phyloP scores from a whole-genome alignment of 2,113 vertebrate species.

The Phainopepla nitens region DNA sequence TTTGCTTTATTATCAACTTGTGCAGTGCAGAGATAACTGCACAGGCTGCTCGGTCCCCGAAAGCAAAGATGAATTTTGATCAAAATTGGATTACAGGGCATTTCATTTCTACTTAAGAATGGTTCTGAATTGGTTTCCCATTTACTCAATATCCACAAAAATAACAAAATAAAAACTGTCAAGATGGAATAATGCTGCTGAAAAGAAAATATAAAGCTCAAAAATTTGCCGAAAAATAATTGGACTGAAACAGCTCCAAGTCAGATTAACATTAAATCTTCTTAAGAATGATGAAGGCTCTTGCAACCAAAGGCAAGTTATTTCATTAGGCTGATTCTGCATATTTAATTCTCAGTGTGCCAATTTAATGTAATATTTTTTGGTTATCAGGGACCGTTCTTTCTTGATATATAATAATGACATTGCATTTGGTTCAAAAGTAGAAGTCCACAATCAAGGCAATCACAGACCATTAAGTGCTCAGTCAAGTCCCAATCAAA shows the following conservation, averaged over 20 bases:
- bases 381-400: not conserved
- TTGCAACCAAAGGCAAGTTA: conserved; percentile 48
- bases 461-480: conserved; percentile 36
- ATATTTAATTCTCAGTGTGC: conserved; percentile 13
- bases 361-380: conserved; percentile 30
- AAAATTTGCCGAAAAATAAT: not conserved
- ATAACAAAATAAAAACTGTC: conserved; percentile 5
- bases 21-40: conserved; percentile 25
- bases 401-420: not conserved
- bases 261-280: conserved; percentile 63
- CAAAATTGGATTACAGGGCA: conserved; percentile 59
- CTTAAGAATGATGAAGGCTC: conserved; percentile 29
- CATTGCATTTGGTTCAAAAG: conserved; percentile 1
- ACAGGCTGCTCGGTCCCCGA: not conserved
- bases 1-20: conserved; percentile 44
- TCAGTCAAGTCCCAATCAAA: conserved; percentile 14
- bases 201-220: not conserved
- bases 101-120: conserved; percentile 62
- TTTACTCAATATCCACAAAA: conserved; percentile 41
- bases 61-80: conserved; percentile 55
- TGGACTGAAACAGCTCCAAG: conserved; percentile 30
- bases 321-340: conserved; percentile 56
- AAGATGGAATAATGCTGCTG: conserved; percentile 40
- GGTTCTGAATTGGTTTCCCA: conserved; percentile 46
- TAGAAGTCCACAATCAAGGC: conserved; percentile 3